A percentile compares a stretch with the other conserved stretches of the same genome.
Evolutionary conservation across 2,113 vertebrate genomes (phyloP).

Genomic region (Chinchilla lanigera): DNA sequence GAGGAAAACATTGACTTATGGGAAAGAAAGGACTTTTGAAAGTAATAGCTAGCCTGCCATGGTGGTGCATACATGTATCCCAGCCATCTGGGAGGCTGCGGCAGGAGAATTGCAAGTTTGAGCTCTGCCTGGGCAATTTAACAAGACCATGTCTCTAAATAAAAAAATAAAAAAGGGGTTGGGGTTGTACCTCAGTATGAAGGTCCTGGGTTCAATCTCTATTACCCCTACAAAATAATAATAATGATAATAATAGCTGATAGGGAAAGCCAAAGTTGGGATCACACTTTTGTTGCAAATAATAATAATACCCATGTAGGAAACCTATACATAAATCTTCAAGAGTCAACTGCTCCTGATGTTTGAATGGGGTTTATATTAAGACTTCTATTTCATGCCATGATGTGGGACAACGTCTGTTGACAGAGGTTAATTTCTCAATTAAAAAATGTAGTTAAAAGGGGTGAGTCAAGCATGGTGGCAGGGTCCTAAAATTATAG

Average conservation of each 20-base stretch:
- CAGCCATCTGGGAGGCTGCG: not conserved
- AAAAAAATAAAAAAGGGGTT: not conserved
- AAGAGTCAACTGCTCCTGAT: not conserved
- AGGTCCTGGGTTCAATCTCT: not conserved
- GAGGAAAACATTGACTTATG: not conserved
- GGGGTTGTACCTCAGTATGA: not conserved
- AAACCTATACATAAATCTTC: not conserved
- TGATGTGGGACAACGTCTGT: not conserved
- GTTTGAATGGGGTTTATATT: not conserved
- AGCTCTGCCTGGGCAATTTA: not conserved
- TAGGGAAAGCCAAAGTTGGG: not conserved
- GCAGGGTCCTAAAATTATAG: not conserved
- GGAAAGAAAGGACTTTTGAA: not conserved
- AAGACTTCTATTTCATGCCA: not conserved
- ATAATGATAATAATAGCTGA: not conserved
- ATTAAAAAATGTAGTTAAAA: conserved; percentile 30
- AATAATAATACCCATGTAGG: not conserved
- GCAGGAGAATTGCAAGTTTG: not conserved
- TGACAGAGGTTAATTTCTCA: not conserved
- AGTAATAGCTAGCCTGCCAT: not conserved
- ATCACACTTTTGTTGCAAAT: not conserved
- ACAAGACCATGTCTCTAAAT: not conserved
- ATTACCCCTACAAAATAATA: not conserved
- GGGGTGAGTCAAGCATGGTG: not conserved
- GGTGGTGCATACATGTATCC: not conserved